Conservation (phyloP, 1,140 invertebrate genomes). For the Zaprionus capensis region DNA sequence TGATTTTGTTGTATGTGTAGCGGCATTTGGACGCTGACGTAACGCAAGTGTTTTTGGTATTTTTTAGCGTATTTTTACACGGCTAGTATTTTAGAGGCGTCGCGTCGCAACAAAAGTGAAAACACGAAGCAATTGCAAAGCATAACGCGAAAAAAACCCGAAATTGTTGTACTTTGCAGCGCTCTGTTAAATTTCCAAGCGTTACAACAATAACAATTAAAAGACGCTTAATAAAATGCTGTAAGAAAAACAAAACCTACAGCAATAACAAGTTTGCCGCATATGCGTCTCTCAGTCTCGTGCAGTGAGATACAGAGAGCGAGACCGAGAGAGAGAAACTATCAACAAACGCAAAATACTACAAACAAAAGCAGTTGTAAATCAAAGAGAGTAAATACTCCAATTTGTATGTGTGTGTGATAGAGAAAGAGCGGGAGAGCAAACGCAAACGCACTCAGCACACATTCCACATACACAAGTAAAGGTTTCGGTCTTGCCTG, state of each 20-base stretch:
- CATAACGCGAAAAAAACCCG: slow-evolving; percentile 30
- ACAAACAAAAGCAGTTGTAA: slow-evolving; percentile 47
- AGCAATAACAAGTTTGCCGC: slow-evolving; percentile 40
- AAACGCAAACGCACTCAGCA: slow-evolving; percentile 53
- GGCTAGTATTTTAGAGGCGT: slow-evolving; percentile 41
- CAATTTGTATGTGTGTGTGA: slow-evolving; percentile 1
- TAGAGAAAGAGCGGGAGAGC: not conserved
- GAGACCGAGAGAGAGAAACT: slow-evolving; percentile 19
- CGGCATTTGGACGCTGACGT: slow-evolving; percentile 50
- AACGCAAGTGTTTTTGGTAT: slow-evolving; percentile 53
- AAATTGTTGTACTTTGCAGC: slow-evolving; percentile 29
- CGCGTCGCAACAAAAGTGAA: slow-evolving; percentile 59
- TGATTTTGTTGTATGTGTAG: slow-evolving; percentile 48
- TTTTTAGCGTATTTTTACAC: slow-evolving; percentile 47
- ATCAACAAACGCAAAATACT: slow-evolving; percentile 43
- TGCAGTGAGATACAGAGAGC: slow-evolving; percentile 3
- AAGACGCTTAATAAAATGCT: slow-evolving; percentile 8
- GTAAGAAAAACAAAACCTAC: slow-evolving; percentile 8
- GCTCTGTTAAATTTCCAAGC: slow-evolving; percentile 29
- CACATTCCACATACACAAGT: slow-evolving; percentile 50
- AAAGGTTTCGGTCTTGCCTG: slow-evolving; percentile 32
- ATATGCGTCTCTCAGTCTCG: slow-evolving; percentile 21
- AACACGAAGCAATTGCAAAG: slow-evolving; percentile 50
- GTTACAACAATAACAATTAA: slow-evolving; percentile 12
- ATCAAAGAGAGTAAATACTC: slow-evolving; percentile 25